Evolutionary conservation across 2,797 vertebrate genomes (phyloP), one percentile per base, ranked within the genome.

Genomic region (Holocentrus rufus): DNA sequence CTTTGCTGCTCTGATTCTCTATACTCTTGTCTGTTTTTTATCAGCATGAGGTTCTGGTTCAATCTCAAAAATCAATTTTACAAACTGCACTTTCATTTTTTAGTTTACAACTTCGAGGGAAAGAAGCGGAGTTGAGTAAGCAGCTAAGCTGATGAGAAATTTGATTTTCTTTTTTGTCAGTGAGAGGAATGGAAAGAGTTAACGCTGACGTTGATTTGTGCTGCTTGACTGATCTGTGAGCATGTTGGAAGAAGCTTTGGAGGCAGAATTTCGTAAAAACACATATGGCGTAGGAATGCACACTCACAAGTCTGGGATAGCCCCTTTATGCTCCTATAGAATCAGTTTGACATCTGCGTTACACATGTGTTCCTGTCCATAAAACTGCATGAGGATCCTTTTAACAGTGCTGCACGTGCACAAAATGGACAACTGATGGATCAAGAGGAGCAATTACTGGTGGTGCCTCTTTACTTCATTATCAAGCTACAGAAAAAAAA

Each of bases 271-370:
- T 39, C 72, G 49, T 61, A 69, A 78, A 84, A 83, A 63, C 39
- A 72, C 81, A 85, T 66, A 71, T 83, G 82, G 83, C 74, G 66
- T 60, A 84, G 88, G 90, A 88, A 91, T 90, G 84, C 55, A 76
- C 73, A 15, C 77, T 85, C 71, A 44, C 81, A 63, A 75, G 74
- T 66, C 9, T 8, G 31, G 25, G 57, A 14, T 59, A 60, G 56
- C 62, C 66, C 68, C 72, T 62, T 49, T 70, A 62, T 72, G 44
- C 64, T 50, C 65, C 80, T 84, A 80, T 62, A 80, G 75, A 76
- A 76, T 65, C 8, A n/a, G 50, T 74, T 69, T 71, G 69, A 90
- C 92, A 93, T 93, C 89, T 93, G 93, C 84, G 42, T 52, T 46
- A 56, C 91, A 92, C 60, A 66, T 90, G 89, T 72, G 72, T 71